phyloP scores from a whole-genome alignment of 2,113 vertebrate genomes.

The Uria lomvia region DNA sequence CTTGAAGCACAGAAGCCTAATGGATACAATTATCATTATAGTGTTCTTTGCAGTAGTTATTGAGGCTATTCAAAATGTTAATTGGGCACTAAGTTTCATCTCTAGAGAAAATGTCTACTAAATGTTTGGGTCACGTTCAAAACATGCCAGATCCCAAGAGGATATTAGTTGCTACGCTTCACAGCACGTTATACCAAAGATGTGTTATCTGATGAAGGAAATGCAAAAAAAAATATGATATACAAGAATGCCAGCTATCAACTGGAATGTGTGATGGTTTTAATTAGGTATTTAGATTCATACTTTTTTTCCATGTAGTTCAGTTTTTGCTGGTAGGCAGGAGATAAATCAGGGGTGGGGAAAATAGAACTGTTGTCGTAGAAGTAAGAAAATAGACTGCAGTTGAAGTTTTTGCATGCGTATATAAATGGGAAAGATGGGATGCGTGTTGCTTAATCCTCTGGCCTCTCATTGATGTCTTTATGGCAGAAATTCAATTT shows the following conservation, averaged over 20 bases:
- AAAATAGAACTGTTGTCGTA: not conserved
- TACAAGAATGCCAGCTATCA: not conserved
- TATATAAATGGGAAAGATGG: not conserved
- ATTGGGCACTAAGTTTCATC: not conserved
- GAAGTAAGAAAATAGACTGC: not conserved
- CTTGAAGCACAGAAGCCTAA: not conserved
- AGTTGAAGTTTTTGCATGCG: not conserved
- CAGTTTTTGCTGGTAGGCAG: not conserved
- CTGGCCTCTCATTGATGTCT: not conserved
- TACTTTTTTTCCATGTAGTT: not conserved
- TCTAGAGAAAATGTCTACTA: not conserved
- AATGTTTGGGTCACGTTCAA: not conserved
- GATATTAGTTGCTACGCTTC: not conserved
- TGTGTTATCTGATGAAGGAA: not conserved
- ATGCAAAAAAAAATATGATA: not conserved
- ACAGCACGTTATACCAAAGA: not conserved
- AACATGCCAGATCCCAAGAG: not conserved
- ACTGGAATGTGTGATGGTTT: not conserved
- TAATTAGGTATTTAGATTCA: not conserved
- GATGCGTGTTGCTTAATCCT: not conserved
- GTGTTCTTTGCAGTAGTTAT: not conserved
- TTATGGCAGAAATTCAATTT: not conserved
- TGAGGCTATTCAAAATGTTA: slow-evolving; percentile 9
- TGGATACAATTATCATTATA: not conserved
- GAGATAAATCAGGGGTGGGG: not conserved